A percentile compares a stretch with the other conserved stretches of the same genome.
Evolutionary conservation across 2,113 vertebrate genomes (phyloP).

Genomic region (Dermatemys mawii): DNA sequence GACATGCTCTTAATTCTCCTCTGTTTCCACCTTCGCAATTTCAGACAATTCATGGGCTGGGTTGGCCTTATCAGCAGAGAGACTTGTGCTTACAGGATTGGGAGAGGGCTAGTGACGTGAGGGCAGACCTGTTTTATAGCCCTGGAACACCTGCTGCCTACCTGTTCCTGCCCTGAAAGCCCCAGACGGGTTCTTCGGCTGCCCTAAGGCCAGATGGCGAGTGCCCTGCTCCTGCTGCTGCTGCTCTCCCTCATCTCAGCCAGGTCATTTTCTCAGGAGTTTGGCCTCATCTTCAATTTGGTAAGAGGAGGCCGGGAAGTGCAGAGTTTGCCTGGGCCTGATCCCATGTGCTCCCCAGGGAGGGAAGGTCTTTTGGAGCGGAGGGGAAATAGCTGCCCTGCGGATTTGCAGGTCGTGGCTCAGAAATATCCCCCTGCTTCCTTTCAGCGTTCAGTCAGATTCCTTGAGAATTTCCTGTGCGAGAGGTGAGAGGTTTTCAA

Average conservation of each 20-base stretch:
- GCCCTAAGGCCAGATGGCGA: not conserved
- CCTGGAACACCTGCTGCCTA: not conserved
- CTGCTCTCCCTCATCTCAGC: conserved; percentile 18
- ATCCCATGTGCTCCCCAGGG: not conserved
- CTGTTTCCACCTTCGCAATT: not conserved
- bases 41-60: not conserved
- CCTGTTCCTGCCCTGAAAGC: not conserved
- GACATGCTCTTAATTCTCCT: not conserved
- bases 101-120: not conserved
- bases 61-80: not conserved
- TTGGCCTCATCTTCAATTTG: conserved; percentile 71
- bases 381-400: not conserved
- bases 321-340: not conserved
- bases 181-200: not conserved
- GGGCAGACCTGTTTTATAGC: not conserved
- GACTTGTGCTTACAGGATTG: not conserved
- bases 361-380: too few species aligned
- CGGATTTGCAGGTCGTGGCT: not conserved
- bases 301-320: conserved; percentile 60
- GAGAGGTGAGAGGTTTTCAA: too few species aligned
- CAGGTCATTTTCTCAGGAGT: not conserved
- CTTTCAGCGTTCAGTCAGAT: not conserved
- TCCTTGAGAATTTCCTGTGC: not conserved
- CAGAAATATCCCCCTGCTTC: not conserved
- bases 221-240: conserved; percentile 21